These are phyloP conservation scores for Psylliodes chrysocephalus DNA, from an alignment of 2,888 invertebrate species.

Conservation along the genomic window DNA sequence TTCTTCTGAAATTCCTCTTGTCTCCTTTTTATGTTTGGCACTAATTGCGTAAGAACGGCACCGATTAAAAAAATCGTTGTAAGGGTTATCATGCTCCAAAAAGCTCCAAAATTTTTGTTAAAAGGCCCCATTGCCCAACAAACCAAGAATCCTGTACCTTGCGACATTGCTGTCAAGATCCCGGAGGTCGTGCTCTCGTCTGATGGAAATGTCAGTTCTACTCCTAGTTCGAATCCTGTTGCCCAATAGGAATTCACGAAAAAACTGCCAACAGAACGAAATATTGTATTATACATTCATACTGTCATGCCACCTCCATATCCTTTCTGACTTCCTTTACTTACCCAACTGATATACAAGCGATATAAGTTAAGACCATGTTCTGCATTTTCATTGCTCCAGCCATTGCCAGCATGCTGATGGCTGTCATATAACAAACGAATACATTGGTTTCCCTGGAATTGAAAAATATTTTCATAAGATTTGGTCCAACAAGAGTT, in stretches of 20 bases:
- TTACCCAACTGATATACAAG: conserved; percentile 44
- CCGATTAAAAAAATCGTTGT: conserved; percentile 40
- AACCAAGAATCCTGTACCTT: conserved; percentile 49
- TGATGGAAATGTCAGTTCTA: conserved; percentile 54
- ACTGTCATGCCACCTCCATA: too few relatives aligned
- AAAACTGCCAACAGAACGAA: conserved; percentile 40
- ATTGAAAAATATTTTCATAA: conserved; percentile 18
- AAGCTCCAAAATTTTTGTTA: conserved; percentile 37
- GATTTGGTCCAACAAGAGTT: too few relatives aligned
- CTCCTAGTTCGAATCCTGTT: conserved; percentile 53
- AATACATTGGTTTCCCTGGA: conserved; percentile 43
- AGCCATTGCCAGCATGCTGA: conserved; percentile 40
- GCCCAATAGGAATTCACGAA: conserved; percentile 53
- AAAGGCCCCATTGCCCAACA: conserved; percentile 45
- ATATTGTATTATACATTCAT: too few relatives aligned
- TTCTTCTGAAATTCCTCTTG: conserved; percentile 45
- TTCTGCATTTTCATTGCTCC: conserved; percentile 38
- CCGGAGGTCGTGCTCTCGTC: conserved; percentile 54
- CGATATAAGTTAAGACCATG: conserved; percentile 39
- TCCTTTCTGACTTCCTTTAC: too few relatives aligned
- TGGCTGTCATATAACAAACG: conserved; percentile 35
- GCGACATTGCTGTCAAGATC: conserved; percentile 51
- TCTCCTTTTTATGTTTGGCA: conserved; percentile 44
- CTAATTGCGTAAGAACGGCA: conserved; percentile 41
- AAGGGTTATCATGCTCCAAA: conserved; percentile 28